These are phyloP conservation scores for Corbicula japonica DNA, from an alignment of 2,888 invertebrate species.

Conservation along the genomic window DNA sequence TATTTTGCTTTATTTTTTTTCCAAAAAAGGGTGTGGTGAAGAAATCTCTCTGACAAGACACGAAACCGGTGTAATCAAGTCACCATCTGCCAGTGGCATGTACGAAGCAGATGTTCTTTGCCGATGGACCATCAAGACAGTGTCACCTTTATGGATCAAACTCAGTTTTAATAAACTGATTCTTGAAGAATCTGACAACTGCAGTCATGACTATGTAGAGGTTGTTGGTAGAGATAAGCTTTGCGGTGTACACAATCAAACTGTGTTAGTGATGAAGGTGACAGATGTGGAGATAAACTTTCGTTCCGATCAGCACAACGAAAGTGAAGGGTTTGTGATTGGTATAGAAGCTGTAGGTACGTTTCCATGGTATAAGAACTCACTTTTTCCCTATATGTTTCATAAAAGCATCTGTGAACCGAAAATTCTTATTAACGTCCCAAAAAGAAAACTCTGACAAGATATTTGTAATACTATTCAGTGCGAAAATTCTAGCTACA, in stretches of 20 bases:
- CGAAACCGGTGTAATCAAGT: slow-evolving; percentile 4
- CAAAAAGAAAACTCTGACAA: no score
- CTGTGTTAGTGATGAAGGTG: slow-evolving; percentile 14
- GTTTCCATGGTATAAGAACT: neutral
- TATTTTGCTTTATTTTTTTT: neutral
- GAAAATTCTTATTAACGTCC: no score
- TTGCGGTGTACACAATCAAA: slow-evolving; percentile 18
- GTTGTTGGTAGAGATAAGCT: neutral
- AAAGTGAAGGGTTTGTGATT: slow-evolving; percentile 25
- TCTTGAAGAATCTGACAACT: slow-evolving; percentile 23
- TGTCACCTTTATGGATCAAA: slow-evolving; percentile 27
- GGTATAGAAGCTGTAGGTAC: slow-evolving; percentile 15
- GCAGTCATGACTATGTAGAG: slow-evolving; percentile 25
- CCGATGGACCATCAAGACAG: slow-evolving; percentile 22
- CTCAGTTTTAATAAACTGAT: slow-evolving; percentile 16
- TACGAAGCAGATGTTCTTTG: slow-evolving; percentile 26
- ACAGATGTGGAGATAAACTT: slow-evolving; percentile 16
- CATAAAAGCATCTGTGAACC: neutral
- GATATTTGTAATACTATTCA: no score
- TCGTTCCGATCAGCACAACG: slow-evolving; percentile 21
- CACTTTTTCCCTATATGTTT: neutral
- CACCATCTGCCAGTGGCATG: slow-evolving; percentile 1
- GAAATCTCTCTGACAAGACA: slow-evolving; percentile 12
- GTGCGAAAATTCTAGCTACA: no score
- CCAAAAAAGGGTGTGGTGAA: slow-evolving; percentile 16